These are phyloP conservation scores for Melanotaenia boesemani DNA, from an alignment of 2,797 vertebrate species.

Conservation along the genomic window DNA sequence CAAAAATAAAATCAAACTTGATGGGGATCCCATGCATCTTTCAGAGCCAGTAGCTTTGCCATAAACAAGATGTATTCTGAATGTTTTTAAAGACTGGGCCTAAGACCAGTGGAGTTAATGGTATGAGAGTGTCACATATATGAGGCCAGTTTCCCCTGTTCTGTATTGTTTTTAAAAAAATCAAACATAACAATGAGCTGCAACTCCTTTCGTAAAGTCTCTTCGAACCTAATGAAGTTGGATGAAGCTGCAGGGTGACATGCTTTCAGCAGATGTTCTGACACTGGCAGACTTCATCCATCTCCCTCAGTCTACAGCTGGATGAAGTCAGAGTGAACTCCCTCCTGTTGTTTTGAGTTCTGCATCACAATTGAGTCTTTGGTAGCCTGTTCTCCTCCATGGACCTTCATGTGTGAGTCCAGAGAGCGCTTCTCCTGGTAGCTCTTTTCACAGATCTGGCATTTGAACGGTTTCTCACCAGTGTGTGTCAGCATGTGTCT, in stretches of 20 bases:
- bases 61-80: no score
- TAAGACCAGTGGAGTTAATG: neutral
- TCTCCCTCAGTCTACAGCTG: constrained; percentile 39
- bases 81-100: no score
- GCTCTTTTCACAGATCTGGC: constrained; percentile 60
- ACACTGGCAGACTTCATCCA: neutral
- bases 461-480: constrained; percentile 75
- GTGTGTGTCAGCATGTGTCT: constrained; percentile 75
- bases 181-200: neutral
- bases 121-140: neutral
- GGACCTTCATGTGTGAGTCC: constrained; percentile 72
- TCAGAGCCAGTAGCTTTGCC: no score
- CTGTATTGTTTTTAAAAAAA: neutral
- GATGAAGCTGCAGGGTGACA: neutral
- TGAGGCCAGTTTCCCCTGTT: neutral
- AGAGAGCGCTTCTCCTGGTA: constrained; percentile 76
- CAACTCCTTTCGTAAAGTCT: neutral
- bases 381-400: constrained; percentile 25
- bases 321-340: constrained; percentile 37
- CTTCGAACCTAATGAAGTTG: neutral
- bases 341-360: constrained; percentile 37
- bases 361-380: neutral
- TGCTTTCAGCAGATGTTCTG: neutral
- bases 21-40: neutral
- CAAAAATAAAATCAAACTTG: no score